Base-by-base conservation (phyloP, 2,113 vertebrate species). In the Psilopsiagon aymara region DNA sequence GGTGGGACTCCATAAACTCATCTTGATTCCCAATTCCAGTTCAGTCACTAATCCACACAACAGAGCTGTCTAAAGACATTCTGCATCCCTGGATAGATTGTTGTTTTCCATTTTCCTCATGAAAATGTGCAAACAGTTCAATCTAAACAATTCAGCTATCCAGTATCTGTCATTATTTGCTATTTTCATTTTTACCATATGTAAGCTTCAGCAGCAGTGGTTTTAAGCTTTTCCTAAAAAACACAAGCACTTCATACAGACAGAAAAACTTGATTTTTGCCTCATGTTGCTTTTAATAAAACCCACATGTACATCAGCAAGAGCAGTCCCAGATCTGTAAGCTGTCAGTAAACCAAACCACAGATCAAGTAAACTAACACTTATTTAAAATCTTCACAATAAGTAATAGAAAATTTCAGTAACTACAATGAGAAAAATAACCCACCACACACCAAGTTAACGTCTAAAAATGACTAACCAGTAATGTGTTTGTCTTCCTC, bases 401-500 rank as follows among this genome's bases (percentile, higher is more conserved):
- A 81, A 63, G 31, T 28, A 60, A n/a, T 6, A 68, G 29, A 51
- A 93, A 77, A 49, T 44, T 29, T 81, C 10, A 27, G 5, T 35
- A 83, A 81, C 70, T 66, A 66, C 9, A 75, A 39, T 2, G 8
- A 10, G 3, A 2, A 23, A 33, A 57, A 51, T 13, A 16, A 0
- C 1, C 11, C n/a, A 59, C 19, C 35, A 66, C 20, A 53, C 6
- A 31, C 23, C 18, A 82, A 21, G 20, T 76, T 73, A 47, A 44
- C 23, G 24, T 60, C 51, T 71, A 3, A 8, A 91, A 93, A 64
- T 66, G 28, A 96, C 94, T 96, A 83, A 97, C 92, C 95, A 83
- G 59, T n/a, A 85, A 63, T 16, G 52, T 33, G 29, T 57, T 69
- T 95, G 46, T 49, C n/a, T 33, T 96, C 94, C 74, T 95, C 79